Conservation (phyloP, 2,888 invertebrate species). For the Onchidella celtica region DNA sequence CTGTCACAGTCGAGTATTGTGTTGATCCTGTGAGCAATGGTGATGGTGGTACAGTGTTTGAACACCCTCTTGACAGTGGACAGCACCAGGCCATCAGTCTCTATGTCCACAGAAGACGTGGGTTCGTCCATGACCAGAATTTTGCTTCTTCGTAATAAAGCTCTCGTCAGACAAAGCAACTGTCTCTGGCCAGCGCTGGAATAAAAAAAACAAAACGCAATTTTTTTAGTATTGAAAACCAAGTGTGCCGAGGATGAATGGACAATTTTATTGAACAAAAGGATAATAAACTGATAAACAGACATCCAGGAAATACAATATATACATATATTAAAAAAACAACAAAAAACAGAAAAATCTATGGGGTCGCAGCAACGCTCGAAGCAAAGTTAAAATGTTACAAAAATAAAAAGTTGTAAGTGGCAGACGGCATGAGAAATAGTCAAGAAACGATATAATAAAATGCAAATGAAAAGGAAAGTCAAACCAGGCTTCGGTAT, state of each 20-base stretch:
- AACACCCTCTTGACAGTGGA: slow-evolving; percentile 75
- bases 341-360: no score
- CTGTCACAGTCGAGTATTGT: slow-evolving; percentile 77
- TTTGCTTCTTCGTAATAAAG: slow-evolving; percentile 45
- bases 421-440: no score
- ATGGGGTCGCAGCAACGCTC: no score
- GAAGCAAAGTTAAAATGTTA: no score
- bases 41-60: slow-evolving; percentile 76
- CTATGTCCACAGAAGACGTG: slow-evolving; percentile 78
- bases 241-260: not conserved
- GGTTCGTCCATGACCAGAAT: slow-evolving; percentile 68
- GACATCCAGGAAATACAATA: no score
- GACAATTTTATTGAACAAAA: not conserved
- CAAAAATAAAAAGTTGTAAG: no score
- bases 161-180: slow-evolving; percentile 49
- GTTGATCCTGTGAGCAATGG: slow-evolving; percentile 79
- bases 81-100: slow-evolving; percentile 78
- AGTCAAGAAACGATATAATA: no score
- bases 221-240: not conserved
- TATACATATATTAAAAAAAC: no score
- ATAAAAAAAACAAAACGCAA: not conserved
- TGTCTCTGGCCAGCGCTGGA: slow-evolving; percentile 52
- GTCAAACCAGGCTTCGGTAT: no score
- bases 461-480: no score
- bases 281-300: not conserved